Evolutionary conservation across 2,797 vertebrate genomes (phyloP).

Genomic region (Micrastur ruficollis): DNA sequence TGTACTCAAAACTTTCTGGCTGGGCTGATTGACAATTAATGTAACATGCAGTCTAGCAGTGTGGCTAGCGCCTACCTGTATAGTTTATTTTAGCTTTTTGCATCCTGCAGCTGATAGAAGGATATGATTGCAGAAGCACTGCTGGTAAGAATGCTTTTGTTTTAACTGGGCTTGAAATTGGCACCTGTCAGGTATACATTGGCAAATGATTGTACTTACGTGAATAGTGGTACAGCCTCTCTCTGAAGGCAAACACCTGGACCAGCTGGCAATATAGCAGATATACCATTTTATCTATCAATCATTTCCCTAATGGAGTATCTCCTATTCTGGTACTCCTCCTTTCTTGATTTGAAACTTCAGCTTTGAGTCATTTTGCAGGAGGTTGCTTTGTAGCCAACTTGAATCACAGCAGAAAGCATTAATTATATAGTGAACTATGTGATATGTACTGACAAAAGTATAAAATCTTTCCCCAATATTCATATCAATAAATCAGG

Average conservation of each 20-base stretch:
- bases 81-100: neutral
- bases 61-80: neutral
- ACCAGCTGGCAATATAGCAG: neutral
- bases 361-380: neutral
- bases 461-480: neutral
- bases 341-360: neutral
- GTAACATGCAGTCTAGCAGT: neutral
- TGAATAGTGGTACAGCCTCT: neutral
- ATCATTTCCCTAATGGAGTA: neutral
- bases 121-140: neutral
- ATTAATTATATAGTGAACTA: neutral
- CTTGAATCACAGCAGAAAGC: neutral
- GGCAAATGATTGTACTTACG: neutral
- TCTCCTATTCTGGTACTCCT: neutral
- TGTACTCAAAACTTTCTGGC: neutral
- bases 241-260: neutral
- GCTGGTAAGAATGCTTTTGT: neutral
- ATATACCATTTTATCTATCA: neutral
- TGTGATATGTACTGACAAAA: neutral
- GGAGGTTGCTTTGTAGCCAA: neutral
- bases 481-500: neutral
- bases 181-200: neutral
- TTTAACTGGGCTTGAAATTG: neutral
- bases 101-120: neutral
- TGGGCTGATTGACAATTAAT: neutral